These are phyloP conservation scores for Mustela lutreola DNA, from an alignment of 2,113 vertebrate genomes.

Conservation along the genomic window DNA sequence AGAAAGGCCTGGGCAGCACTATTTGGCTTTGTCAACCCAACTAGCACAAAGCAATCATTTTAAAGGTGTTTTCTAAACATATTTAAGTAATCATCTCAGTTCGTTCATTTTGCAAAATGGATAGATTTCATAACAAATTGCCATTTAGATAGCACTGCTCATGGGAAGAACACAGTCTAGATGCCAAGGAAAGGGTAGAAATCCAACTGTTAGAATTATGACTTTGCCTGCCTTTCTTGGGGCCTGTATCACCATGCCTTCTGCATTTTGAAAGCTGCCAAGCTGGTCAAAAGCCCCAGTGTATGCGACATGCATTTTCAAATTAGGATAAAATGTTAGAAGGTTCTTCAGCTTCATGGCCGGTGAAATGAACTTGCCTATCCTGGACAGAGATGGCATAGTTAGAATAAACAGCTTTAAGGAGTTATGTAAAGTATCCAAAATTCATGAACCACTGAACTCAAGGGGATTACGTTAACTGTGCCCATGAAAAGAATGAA, in stretches of 20 bases:
- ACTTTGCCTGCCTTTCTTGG: background rate
- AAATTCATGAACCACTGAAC: background rate
- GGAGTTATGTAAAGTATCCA: background rate
- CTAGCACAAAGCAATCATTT: background rate
- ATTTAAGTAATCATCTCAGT: conserved; percentile 36
- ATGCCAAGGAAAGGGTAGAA: background rate
- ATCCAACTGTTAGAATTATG: background rate
- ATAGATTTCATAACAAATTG: conserved; percentile 11
- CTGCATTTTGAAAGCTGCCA: conserved; percentile 19
- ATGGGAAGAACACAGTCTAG: background rate
- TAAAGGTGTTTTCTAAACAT: conserved; percentile 56
- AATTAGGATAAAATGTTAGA: conserved; percentile 9
- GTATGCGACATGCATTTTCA: background rate
- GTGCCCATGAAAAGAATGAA: background rate
- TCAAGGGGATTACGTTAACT: background rate
- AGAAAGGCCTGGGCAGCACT: background rate
- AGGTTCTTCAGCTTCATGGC: background rate
- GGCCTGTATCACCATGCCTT: background rate
- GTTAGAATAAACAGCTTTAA: background rate
- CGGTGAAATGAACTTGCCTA: background rate
- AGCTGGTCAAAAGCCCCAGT: background rate
- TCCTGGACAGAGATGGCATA: background rate
- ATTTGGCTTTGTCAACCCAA: background rate
- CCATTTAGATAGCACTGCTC: background rate
- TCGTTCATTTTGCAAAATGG: conserved; percentile 1